A percentile compares a stretch with the other conserved stretches of the same genome.
phyloP scores from a whole-genome alignment of 23 tunicate genomes.

The Clavelina lepadiformis region DNA sequence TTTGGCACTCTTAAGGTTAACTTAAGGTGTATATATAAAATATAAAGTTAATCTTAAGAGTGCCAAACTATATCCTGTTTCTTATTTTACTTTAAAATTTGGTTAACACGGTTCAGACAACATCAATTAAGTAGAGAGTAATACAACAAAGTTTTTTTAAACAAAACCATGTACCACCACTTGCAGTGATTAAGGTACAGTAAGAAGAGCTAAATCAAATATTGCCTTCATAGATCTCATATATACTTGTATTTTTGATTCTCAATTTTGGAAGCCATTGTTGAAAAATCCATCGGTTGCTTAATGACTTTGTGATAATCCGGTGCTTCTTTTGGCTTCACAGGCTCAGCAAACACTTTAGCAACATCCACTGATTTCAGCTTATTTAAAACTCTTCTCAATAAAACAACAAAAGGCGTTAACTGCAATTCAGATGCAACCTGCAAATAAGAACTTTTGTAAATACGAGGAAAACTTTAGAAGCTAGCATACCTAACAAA shows the following conservation, averaged over 20 bases:
- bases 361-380: slow-evolving; percentile 55
- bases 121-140: no score
- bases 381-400: slow-evolving; percentile 48
- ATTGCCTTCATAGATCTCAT: no score
- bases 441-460: slow-evolving; percentile 43
- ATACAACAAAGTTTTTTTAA: no score
- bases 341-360: slow-evolving; percentile 72
- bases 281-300: slow-evolving; percentile 88
- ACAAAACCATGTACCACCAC: no score
- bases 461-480: no score
- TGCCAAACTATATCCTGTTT: neutral
- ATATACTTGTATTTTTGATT: slow-evolving; percentile 53
- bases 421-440: slow-evolving; percentile 45
- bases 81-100: neutral
- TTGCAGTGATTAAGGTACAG: no score
- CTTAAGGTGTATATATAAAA: no score
- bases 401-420: slow-evolving; percentile 35
- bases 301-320: slow-evolving; percentile 74
- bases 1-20: no score
- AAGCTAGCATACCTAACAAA: no score
- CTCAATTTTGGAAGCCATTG: slow-evolving; percentile 62
- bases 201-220: no score
- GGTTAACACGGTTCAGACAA: neutral
- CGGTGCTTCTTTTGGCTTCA: slow-evolving; percentile 73
- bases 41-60: no score